phyloP scores from a whole-genome alignment of 2,888 invertebrate genomes.

The Eupithecia pulchellata region DNA sequence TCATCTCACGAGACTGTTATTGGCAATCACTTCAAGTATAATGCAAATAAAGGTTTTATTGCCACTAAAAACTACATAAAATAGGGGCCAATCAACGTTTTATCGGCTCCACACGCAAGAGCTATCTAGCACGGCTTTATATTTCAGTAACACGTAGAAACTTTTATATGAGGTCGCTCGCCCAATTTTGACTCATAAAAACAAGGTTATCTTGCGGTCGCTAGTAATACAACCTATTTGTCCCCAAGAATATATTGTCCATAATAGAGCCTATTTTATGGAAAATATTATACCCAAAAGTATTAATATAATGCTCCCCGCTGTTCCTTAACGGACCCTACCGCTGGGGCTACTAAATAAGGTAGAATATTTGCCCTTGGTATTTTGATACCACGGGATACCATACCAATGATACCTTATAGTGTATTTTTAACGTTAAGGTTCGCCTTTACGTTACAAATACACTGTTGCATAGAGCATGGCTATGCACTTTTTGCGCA shows the following conservation, averaged over 20 bases:
- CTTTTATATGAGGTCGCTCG: conserved; percentile 33
- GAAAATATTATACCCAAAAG: conserved; percentile 46
- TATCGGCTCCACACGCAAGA: conserved; percentile 33
- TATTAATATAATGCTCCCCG: conserved; percentile 49
- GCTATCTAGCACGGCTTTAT: conserved; percentile 34
- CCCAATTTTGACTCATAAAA: conserved; percentile 28
- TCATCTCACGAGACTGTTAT: conserved; percentile 31
- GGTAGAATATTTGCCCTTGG: conserved; percentile 21
- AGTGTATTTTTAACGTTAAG: no score
- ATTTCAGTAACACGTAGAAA: conserved; percentile 35
- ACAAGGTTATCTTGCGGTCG: conserved; percentile 23
- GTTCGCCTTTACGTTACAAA: not conserved
- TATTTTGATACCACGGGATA: no score
- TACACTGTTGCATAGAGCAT: not conserved
- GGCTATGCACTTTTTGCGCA: not conserved
- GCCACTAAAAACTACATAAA: conserved; percentile 33
- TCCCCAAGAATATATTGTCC: conserved; percentile 46
- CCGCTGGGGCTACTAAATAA: conserved; percentile 40
- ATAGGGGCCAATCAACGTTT: conserved; percentile 34
- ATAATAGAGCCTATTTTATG: conserved; percentile 46
- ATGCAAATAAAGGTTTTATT: conserved; percentile 38
- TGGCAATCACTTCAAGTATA: conserved; percentile 27
- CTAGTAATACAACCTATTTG: conserved; percentile 39
- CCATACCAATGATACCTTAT: no score
- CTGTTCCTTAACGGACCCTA: conserved; percentile 43